These are phyloP conservation scores for Notarius quadriscutis DNA, from an alignment of 2,113 vertebrate species.

Conservation along the genomic window DNA sequence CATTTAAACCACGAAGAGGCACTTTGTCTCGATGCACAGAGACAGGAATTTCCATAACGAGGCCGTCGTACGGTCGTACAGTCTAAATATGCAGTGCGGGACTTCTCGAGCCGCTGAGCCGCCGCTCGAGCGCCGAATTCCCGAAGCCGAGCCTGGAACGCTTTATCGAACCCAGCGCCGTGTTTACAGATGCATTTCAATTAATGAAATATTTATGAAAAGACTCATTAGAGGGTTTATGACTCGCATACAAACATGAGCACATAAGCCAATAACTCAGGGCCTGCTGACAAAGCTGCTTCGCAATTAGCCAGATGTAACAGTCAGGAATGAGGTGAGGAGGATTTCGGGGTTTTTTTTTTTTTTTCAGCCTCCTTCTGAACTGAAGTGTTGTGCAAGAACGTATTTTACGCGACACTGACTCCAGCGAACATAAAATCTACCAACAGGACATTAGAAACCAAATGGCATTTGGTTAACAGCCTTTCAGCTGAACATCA, in stretches of 20 bases:
- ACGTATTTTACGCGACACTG: background rate
- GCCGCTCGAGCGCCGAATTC: background rate
- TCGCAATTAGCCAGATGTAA: slow-evolving; percentile 25
- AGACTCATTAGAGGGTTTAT: slow-evolving; percentile 51
- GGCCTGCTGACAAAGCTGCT: background rate
- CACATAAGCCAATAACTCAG: slow-evolving; percentile 28
- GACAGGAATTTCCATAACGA: slow-evolving; percentile 48
- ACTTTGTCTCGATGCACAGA: slow-evolving; percentile 45
- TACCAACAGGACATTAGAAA: background rate
- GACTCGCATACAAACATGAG: slow-evolving; percentile 40
- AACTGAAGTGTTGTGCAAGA: slow-evolving; percentile 2
- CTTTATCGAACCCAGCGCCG: slow-evolving; percentile 27
- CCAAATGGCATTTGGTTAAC: slow-evolving; percentile 15
- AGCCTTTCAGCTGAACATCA: background rate
- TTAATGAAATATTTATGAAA: slow-evolving; percentile 52
- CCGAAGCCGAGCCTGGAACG: background rate
- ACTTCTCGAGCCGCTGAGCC: slow-evolving; percentile 8
- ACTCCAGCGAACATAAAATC: background rate
- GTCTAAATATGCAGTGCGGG: slow-evolving; percentile 25
- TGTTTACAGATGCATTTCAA: slow-evolving; percentile 48
- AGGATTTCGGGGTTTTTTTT: background rate
- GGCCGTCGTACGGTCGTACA: background rate
- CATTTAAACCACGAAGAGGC: slow-evolving; percentile 48
- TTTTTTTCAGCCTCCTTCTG: background rate
- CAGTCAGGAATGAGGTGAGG: background rate